Percentiles rank a stretch among this genome's conserved stretches.
These are phyloP conservation scores for Orthonevra nobilis DNA, from an alignment of 2,888 invertebrate species.

Conservation along the genomic window DNA sequence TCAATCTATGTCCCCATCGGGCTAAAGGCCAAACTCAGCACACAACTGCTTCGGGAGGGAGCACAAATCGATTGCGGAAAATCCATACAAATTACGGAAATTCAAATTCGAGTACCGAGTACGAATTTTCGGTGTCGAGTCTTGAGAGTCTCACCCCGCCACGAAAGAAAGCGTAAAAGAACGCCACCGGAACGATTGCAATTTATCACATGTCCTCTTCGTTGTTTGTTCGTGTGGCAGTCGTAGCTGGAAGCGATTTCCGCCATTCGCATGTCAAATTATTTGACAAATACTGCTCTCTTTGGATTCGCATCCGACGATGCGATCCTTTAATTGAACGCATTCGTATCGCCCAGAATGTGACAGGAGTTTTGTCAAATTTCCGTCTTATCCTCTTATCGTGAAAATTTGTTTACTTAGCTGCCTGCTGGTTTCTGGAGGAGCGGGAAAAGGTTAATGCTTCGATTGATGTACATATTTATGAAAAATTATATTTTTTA, in stretches of 20 bases:
- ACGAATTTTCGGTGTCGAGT: constrained; percentile 49
- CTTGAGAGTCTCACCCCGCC: no score
- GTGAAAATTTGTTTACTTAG: no score
- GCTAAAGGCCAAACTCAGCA: constrained; percentile 40
- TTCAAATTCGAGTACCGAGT: constrained; percentile 65
- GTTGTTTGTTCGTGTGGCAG: neutral
- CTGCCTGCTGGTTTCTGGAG: no score
- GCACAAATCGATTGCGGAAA: constrained; percentile 64
- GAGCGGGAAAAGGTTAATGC: no score
- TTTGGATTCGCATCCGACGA: constrained; percentile 7
- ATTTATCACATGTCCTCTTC: constrained; percentile 51
- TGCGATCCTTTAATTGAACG: constrained; percentile 49
- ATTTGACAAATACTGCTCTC: constrained; percentile 55
- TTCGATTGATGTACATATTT: neutral
- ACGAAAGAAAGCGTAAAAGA: constrained; percentile 31
- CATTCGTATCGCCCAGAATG: constrained; percentile 24
- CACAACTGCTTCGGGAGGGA: constrained; percentile 17
- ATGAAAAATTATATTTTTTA: constrained; percentile 22
- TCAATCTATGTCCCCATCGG: constrained; percentile 62
- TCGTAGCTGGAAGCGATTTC: constrained; percentile 44
- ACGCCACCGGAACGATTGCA: constrained; percentile 50
- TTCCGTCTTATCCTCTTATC: neutral
- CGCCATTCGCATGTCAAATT: constrained; percentile 58
- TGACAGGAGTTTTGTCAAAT: constrained; percentile 56
- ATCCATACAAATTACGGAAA: constrained; percentile 65